Conservation (phyloP, 2,113 vertebrate genomes). For the Naja naja region DNA sequence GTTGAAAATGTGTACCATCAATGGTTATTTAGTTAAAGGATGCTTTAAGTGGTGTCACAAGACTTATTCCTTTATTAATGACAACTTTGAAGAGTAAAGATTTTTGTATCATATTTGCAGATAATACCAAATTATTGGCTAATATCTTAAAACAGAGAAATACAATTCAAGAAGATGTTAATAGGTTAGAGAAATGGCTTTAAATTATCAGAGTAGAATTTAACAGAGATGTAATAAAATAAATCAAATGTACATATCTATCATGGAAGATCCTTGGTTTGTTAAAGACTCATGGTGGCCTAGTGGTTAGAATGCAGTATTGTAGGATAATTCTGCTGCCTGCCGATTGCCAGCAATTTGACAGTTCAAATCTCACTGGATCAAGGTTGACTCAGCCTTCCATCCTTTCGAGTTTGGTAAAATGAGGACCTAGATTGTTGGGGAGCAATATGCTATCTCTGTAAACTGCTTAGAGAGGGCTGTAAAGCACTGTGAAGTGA, state of each 20-base stretch:
- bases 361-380: not conserved
- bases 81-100: not conserved
- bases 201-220: not conserved
- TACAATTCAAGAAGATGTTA: not conserved
- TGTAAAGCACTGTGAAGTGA: not conserved
- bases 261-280: not conserved
- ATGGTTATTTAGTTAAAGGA: not conserved
- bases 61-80: not conserved
- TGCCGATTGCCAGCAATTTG: not conserved
- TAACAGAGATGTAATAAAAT: not conserved
- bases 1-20: not conserved
- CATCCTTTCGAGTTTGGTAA: not conserved
- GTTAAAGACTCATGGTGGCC: not conserved
- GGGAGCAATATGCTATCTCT: not conserved
- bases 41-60: not conserved
- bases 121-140: not conserved
- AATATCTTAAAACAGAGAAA: not conserved
- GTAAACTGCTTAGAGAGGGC: not conserved
- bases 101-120: not conserved
- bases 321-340: not conserved
- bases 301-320: not conserved
- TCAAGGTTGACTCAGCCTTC: not conserved
- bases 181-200: not conserved
- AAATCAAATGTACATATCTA: not conserved
- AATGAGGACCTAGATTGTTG: not conserved